Percentiles rank a stretch among this genome's conserved stretches.
Evolutionary conservation across 2,113 vertebrate genomes (phyloP).

Genomic region (Brienomyrus longianalis): DNA sequence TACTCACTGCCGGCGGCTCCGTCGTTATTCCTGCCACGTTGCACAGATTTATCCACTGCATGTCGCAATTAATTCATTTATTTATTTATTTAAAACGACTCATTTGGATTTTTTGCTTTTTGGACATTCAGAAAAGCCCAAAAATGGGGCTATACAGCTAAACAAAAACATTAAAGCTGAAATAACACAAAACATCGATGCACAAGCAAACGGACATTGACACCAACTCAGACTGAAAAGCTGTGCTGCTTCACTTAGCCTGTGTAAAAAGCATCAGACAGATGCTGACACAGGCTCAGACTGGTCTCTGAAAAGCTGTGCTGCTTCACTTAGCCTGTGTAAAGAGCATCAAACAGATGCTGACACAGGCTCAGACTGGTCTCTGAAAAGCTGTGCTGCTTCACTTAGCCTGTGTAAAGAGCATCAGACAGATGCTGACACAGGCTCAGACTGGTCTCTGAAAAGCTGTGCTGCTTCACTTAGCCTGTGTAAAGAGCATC

Average conservation of each 20-base stretch:
- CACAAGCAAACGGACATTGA: not conserved
- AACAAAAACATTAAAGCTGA: not conserved
- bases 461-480: not conserved
- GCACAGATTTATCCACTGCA: not conserved
- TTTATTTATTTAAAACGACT: not conserved
- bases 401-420: not conserved
- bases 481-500: not conserved
- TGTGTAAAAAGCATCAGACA: not conserved
- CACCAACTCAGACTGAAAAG: not conserved
- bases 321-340: not conserved
- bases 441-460: not conserved
- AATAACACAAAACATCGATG: not conserved
- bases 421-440: not conserved
- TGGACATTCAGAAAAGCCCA: not conserved
- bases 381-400: not conserved
- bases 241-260: not conserved
- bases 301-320: not conserved
- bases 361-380: not conserved
- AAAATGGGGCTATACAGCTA: not conserved
- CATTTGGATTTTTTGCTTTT: not conserved
- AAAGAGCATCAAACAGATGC: not conserved
- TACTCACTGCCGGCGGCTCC: not conserved
- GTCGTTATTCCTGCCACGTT: not conserved
- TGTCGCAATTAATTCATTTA: not conserved
- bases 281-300: not conserved